Evolutionary conservation across 2,797 vertebrate species (phyloP).

Genomic region (Gymnothorax javanicus): DNA sequence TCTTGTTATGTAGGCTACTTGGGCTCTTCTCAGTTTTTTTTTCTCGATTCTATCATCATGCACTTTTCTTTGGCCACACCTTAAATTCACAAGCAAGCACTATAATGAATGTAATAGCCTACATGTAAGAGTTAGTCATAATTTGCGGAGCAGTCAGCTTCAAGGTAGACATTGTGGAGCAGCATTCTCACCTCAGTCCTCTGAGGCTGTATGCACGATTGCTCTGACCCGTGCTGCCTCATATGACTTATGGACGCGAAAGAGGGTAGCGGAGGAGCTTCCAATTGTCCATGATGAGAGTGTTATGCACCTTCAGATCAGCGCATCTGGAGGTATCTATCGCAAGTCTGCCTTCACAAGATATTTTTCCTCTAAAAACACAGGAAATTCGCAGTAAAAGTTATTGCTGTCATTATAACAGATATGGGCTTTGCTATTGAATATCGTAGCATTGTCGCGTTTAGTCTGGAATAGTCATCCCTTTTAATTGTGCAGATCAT

Average conservation of each 20-base stretch:
- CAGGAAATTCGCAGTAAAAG: not conserved
- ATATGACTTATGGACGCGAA: not conserved
- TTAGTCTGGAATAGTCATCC: no score
- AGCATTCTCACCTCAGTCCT: not conserved
- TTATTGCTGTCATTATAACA: no score
- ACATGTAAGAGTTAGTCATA: not conserved
- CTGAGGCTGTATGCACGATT: not conserved
- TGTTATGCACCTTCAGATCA: not conserved
- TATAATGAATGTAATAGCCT: not conserved
- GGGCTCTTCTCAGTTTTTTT: not conserved
- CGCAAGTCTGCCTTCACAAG: not conserved
- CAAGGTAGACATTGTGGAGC: not conserved
- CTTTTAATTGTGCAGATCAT: no score
- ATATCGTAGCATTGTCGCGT: no score
- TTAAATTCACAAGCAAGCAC: not conserved
- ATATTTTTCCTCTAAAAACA: not conserved
- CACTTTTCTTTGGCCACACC: not conserved
- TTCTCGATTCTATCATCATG: not conserved
- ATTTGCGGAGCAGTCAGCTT: not conserved
- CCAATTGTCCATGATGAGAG: not conserved
- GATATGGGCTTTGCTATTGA: no score
- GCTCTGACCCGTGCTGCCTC: not conserved
- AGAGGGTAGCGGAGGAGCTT: not conserved
- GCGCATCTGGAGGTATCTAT: slow-evolving; percentile 1
- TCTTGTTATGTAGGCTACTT: not conserved